Evolutionary conservation across 92 coral and sea anemone species (phyloP), one percentile per base, ranked within the genome.

Genomic region (Porites lobata): DNA sequence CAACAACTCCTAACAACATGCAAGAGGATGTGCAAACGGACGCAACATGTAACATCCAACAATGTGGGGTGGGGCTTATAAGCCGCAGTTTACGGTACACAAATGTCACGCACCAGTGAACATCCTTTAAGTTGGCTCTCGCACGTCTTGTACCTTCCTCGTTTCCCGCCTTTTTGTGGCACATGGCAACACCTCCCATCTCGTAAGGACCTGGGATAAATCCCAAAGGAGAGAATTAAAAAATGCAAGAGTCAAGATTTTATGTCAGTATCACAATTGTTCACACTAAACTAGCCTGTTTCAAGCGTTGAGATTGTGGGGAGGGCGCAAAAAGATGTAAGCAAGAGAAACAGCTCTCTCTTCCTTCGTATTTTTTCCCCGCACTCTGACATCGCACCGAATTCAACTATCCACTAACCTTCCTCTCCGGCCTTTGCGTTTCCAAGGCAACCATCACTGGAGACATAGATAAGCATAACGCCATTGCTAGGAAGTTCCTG

Each of bases 401-500:
- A 43, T 69, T 17, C 19, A 13, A 1, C 26, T 8, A 15, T 21
- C 2, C 17, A 4, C 20, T 21, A 73, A 95, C 98, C 96, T 38
- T 95, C 98, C 22, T 88, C 88, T 54, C 90, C 94, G n/a, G 92
- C 79, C 72, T 87, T 90, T 9, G 84, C 93, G 65, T 72, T 83
- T 53, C 96, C 94, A 22, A 91, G 83, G 83, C 93, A 91, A 70
- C 94, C 94, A 79, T 95, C 98, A 20, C 96, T 98, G 6, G 99
- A 96, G 58, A 96, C 79, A 83, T 96, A 96, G 14, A 96, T 86
- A 81, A 96, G 70, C 98, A 96, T 89, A 11, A 96, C 98, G 19
- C 98, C 94, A 72, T 90, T 95, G 86, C 89, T 91, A 3, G 99
- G 99, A 8, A 96, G 92, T 69, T 96, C 99, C 99, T 96, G 89